Evolutionary conservation across 2,797 vertebrate genomes (phyloP).

Genomic region (Polyboroides typus): DNA sequence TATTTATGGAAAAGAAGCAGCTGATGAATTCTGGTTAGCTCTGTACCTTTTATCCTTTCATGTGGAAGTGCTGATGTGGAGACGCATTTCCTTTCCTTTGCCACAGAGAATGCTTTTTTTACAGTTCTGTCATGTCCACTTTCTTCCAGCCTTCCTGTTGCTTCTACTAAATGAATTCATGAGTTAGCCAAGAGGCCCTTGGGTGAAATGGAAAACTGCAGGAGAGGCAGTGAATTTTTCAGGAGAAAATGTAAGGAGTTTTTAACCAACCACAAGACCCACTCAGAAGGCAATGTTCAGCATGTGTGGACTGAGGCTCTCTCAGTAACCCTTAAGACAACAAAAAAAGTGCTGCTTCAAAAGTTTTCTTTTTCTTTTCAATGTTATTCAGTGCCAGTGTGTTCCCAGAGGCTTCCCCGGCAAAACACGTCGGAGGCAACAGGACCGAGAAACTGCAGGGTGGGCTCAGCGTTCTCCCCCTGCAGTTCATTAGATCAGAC

Average conservation of each 20-base stretch:
- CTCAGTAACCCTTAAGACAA: not conserved
- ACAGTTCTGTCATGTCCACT: conserved; percentile 21
- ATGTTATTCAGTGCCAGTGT: not conserved
- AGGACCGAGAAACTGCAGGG: not conserved
- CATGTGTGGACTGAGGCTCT: not conserved
- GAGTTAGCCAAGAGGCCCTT: not conserved
- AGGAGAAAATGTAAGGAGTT: conserved; percentile 3
- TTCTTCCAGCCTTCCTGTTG: conserved; percentile 9
- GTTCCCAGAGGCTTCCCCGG: not conserved
- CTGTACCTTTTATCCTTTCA: conserved; percentile 16
- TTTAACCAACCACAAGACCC: conserved; percentile 27
- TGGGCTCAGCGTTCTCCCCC: not conserved
- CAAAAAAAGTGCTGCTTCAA: not conserved
- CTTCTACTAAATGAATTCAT: conserved; percentile 27
- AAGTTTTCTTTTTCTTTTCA: not conserved
- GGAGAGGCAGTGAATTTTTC: conserved; percentile 14
- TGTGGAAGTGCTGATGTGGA: not conserved
- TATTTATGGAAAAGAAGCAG: not conserved
- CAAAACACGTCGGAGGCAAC: not conserved
- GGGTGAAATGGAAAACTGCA: conserved; percentile 41
- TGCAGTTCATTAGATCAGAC: not conserved
- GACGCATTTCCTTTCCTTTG: not conserved
- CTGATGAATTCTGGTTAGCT: not conserved
- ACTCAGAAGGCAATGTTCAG: not conserved
- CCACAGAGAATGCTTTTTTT: not conserved